These are phyloP conservation scores for Corbicula japonica DNA, from an alignment of 2,888 invertebrate genomes.

Conservation along the genomic window DNA sequence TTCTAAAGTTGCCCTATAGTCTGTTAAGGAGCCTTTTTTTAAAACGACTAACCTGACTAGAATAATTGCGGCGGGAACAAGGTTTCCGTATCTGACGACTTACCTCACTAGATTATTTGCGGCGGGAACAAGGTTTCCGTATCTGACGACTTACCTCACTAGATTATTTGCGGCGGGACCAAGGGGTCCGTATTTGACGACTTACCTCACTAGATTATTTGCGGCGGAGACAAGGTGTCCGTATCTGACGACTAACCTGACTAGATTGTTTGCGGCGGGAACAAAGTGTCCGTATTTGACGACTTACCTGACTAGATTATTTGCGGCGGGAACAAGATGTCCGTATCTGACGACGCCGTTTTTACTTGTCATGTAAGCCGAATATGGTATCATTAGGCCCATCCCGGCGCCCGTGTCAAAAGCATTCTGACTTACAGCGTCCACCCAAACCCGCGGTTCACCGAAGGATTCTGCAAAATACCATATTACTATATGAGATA, in stretches of 20 bases:
- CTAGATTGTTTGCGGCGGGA: constrained; percentile 80
- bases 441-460: constrained; percentile 81
- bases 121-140: not conserved
- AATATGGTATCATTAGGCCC: constrained; percentile 82
- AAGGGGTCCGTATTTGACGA: no score
- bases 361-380: constrained; percentile 79
- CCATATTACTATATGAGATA: not conserved
- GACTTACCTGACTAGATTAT: constrained; percentile 83
- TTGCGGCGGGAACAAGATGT: constrained; percentile 77
- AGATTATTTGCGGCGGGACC: no score
- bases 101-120: no score
- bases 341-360: constrained; percentile 81
- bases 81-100: no score
- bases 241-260: constrained; percentile 83
- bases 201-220: no score
- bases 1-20: no score
- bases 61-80: not conserved
- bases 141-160: no score
- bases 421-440: constrained; percentile 83
- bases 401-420: constrained; percentile 84
- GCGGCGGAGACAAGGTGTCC: not conserved
- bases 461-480: constrained; percentile 74
- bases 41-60: no score
- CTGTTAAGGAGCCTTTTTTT: no score
- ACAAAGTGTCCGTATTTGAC: constrained; percentile 79